Evolutionary conservation across 2,888 invertebrate genomes (phyloP).

Genomic region (Drosophila greeni): DNA sequence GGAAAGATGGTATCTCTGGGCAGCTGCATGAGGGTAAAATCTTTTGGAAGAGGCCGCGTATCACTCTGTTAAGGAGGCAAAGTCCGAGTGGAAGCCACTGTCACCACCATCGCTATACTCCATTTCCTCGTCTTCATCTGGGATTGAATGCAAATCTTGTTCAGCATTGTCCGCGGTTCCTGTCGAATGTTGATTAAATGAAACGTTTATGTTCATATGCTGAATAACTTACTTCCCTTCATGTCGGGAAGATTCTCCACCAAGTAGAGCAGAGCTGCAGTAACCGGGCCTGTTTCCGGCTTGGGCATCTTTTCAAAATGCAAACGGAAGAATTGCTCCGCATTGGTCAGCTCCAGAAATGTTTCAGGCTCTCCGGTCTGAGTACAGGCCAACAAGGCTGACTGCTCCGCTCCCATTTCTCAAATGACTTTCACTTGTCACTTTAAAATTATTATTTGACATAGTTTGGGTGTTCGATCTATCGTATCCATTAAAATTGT

Average conservation of each 20-base stretch:
- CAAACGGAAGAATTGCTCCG: constrained; percentile 49
- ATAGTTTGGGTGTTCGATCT: background rate
- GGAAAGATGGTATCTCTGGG: constrained; percentile 2
- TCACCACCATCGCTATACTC: constrained; percentile 6
- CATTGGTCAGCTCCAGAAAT: constrained; percentile 33
- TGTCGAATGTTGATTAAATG: background rate
- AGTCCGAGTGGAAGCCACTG: constrained; percentile 11
- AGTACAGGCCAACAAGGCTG: constrained; percentile 55
- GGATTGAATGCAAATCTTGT: background rate
- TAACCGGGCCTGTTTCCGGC: constrained; percentile 54
- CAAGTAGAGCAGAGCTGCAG: constrained; percentile 52
- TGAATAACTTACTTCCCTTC: background rate
- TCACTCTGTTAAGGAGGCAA: background rate
- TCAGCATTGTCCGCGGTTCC: background rate
- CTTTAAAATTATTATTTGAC: background rate
- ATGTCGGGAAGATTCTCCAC: constrained; percentile 12
- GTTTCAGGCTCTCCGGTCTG: constrained; percentile 47
- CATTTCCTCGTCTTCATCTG: background rate
- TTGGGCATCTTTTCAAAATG: constrained; percentile 50
- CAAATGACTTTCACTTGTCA: constrained; percentile 1
- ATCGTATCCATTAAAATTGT: background rate
- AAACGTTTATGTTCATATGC: background rate
- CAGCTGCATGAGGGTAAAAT: background rate
- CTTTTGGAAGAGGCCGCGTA: background rate
- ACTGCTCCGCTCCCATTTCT: constrained; percentile 62